phyloP scores from a whole-genome alignment of 2,113 vertebrate species.

The Phainopepla nitens region DNA sequence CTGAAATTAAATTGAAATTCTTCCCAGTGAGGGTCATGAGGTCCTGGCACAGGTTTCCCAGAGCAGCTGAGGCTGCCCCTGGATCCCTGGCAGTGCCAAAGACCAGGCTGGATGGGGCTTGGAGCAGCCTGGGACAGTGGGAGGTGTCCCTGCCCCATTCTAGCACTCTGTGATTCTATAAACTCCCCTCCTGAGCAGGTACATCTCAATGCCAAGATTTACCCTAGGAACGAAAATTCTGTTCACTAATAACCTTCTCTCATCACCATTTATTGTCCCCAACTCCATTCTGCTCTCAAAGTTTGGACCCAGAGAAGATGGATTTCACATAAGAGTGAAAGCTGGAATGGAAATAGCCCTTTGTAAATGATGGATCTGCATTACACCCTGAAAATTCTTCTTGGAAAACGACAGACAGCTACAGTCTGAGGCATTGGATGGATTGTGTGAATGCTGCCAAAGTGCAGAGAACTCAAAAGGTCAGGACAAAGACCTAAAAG shows the following conservation, averaged over 20 bases:
- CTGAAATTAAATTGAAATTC: neutral
- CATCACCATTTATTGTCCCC: neutral
- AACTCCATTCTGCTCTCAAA: neutral
- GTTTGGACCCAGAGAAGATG: neutral
- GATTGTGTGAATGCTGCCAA: neutral
- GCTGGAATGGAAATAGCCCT: neutral
- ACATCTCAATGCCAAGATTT: neutral
- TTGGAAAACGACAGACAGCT: neutral
- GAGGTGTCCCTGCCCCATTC: neutral
- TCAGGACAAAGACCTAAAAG: neutral
- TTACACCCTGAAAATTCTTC: neutral
- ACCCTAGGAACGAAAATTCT: neutral
- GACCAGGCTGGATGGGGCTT: accelerated
- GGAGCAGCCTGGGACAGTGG: accelerated
- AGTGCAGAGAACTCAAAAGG: neutral
- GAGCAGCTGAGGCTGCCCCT: neutral
- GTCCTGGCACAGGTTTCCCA: neutral
- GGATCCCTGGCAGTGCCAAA: neutral
- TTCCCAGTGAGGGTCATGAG: accelerated
- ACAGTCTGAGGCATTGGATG: neutral
- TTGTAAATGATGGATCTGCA: neutral
- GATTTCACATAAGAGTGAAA: neutral
- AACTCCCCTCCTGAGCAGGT: neutral
- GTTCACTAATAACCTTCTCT: neutral
- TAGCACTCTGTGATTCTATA: no score